Evolutionary conservation across 2,797 vertebrate genomes (phyloP).

Genomic region (Botia kubotai): DNA sequence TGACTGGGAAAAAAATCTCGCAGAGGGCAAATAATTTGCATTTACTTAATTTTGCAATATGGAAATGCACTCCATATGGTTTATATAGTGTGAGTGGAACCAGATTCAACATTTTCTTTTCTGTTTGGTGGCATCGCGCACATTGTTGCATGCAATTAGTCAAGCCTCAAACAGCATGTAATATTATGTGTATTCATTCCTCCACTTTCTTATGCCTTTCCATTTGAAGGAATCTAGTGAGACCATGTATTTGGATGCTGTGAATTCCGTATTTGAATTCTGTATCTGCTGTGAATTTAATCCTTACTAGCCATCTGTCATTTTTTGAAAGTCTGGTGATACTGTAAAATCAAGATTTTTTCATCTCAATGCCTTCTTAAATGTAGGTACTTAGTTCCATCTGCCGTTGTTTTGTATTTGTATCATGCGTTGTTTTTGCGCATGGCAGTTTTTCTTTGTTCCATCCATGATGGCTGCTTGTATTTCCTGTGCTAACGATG

Average conservation of each 20-base stretch:
- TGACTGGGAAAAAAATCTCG: slow-evolving; percentile 5
- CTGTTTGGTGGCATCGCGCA: not conserved
- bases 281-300: not conserved
- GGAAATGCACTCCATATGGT: slow-evolving; percentile 1
- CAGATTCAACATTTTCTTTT: not conserved
- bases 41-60: not conserved
- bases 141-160: slow-evolving; percentile 29
- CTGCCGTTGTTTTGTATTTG: not conserved
- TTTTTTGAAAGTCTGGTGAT: slow-evolving; percentile 1
- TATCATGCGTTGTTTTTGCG: too few species aligned
- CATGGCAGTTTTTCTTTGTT: not conserved
- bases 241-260: slow-evolving; percentile 12
- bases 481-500: slow-evolving; percentile 26
- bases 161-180: slow-evolving; percentile 7
- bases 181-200: not conserved
- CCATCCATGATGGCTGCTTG: not conserved
- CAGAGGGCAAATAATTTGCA: slow-evolving; percentile 10
- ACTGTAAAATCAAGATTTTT: not conserved
- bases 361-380: slow-evolving; percentile 1
- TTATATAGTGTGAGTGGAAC: not conserved
- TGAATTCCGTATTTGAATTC: not conserved
- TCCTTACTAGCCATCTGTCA: not conserved
- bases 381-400: not conserved
- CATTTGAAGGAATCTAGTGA: not conserved
- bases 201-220: not conserved